Conservation (phyloP, 2,888 invertebrate species). For the Tiliacea aurago region DNA sequence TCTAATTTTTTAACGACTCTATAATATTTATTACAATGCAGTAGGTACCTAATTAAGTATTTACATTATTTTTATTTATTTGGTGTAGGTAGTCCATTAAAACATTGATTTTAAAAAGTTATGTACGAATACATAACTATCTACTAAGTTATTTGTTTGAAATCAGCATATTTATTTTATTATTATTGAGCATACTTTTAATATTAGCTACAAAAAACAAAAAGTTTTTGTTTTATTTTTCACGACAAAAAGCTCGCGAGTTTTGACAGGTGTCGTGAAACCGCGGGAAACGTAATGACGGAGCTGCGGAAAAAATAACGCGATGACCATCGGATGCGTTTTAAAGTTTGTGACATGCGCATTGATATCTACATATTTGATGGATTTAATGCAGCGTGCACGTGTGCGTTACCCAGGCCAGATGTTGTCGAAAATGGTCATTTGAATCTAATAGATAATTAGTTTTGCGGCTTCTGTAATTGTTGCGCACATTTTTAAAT, state of each 20-base stretch:
- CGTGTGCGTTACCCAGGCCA: too few species aligned
- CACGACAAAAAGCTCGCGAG: constrained; percentile 66
- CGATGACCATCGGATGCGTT: constrained; percentile 72
- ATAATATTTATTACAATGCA: background rate
- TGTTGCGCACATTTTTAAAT: too few species aligned
- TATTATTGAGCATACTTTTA: constrained; percentile 35
- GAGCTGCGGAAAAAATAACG: constrained; percentile 73
- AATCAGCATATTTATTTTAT: background rate
- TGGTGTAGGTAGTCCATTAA: background rate
- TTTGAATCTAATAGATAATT: too few species aligned
- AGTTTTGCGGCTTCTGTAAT: too few species aligned
- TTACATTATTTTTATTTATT: constrained; percentile 38
- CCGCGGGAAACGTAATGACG: constrained; percentile 83
- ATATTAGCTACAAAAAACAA: constrained; percentile 12
- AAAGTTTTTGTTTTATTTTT: background rate
- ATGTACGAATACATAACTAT: constrained; percentile 49
- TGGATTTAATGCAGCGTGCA: constrained; percentile 27
- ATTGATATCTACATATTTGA: constrained; percentile 52
- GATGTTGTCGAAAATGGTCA: too few species aligned
- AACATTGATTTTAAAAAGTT: constrained; percentile 46
- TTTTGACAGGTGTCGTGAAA: constrained; percentile 76
- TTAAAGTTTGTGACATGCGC: constrained; percentile 81
- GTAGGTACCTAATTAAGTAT: background rate
- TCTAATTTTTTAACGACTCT: constrained; percentile 5
- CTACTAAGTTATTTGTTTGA: background rate